Conservation (phyloP, 2,797 vertebrate genomes). For the Gallirallus australis region DNA sequence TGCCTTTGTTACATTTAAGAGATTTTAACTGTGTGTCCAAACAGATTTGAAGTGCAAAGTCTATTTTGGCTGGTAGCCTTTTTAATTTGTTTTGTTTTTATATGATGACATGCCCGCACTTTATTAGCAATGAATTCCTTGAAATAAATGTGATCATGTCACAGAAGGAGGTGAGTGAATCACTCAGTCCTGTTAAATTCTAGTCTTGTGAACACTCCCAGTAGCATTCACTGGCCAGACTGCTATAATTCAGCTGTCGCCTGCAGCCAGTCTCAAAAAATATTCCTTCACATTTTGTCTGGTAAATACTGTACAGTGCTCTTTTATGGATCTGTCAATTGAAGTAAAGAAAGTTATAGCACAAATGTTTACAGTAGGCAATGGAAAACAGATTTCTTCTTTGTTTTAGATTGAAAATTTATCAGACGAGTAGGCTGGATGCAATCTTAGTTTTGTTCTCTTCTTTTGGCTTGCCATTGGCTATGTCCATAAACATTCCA, state of each 20-base stretch:
- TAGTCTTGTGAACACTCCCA: not conserved
- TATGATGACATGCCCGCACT: not conserved
- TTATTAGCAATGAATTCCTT: slow-evolving; percentile 24
- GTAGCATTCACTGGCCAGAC: not conserved
- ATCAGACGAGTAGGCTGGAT: not conserved
- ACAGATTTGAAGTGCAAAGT: not conserved
- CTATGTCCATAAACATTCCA: not conserved
- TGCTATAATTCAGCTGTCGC: slow-evolving; percentile 32
- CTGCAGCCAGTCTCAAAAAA: not conserved
- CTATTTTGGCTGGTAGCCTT: not conserved
- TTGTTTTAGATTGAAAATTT: slow-evolving; percentile 6
- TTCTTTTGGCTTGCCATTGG: not conserved
- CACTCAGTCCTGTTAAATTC: not conserved
- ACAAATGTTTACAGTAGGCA: not conserved
- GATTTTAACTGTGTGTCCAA: not conserved
- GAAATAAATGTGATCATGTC: slow-evolving; percentile 14
- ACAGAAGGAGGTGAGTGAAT: not conserved
- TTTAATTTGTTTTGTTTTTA: not conserved
- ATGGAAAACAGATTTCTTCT: not conserved
- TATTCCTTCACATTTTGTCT: not conserved
- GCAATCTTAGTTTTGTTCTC: not conserved
- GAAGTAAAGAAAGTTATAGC: slow-evolving; percentile 12
- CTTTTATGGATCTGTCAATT: slow-evolving; percentile 7
- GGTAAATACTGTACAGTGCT: not conserved
- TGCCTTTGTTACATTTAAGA: not conserved